These are phyloP conservation scores for Pseudorectes ferrugineus DNA, from an alignment of 2,113 vertebrate species.

Conservation along the genomic window DNA sequence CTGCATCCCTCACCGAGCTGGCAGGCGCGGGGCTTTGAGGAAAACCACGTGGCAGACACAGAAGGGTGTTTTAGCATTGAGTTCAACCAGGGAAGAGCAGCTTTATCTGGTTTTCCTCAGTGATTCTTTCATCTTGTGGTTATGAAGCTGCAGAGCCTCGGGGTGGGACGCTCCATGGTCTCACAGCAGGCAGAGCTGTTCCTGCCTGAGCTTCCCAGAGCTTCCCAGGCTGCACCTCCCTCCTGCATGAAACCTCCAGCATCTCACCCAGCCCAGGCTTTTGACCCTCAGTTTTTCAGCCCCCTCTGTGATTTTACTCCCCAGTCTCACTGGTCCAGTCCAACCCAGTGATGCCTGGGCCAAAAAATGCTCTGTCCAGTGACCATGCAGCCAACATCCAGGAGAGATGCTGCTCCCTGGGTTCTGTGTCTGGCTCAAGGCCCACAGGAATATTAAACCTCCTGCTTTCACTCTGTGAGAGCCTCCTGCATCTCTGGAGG, in stretches of 20 bases:
- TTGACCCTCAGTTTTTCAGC: not conserved
- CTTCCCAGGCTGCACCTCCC: not conserved
- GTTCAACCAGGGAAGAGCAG: not conserved
- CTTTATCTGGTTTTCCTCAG: not conserved
- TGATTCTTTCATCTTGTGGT: not conserved
- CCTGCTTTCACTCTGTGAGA: accelerated
- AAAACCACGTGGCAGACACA: not conserved
- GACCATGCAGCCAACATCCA: accelerated
- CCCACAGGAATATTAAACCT: not conserved
- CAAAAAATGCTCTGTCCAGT: not conserved
- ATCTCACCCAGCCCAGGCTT: not conserved
- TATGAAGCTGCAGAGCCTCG: not conserved
- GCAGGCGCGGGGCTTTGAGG: not conserved
- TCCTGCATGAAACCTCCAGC: not conserved
- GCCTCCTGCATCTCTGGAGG: not conserved
- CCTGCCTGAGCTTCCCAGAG: not conserved
- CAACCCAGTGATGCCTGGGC: not conserved
- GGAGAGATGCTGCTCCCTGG: not conserved
- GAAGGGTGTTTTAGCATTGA: not conserved
- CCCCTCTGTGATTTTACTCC: not conserved
- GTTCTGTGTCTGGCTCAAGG: not conserved
- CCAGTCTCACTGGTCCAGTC: no score
- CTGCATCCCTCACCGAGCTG: not conserved
- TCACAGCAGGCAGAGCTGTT: not conserved
- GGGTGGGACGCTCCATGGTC: not conserved